Base-by-base conservation (phyloP, 2,113 vertebrate species). In the Polypterus senegalus region DNA sequence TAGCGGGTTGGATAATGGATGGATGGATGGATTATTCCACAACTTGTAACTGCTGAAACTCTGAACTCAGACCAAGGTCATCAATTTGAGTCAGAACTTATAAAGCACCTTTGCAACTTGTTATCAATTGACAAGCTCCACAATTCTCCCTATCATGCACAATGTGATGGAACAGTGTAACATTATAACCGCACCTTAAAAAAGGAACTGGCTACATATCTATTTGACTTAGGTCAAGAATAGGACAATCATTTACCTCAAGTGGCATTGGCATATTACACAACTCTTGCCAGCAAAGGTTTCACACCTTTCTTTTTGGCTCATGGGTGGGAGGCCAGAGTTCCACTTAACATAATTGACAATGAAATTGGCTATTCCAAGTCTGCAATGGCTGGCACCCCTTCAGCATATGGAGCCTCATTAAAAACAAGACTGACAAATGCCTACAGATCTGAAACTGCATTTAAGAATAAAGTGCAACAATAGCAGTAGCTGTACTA, bases 191-290 rank as follows among this genome's bases (percentile, higher is more conserved):
- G 51, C 43, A 49, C 57, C 3, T 11, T 63, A 5, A 70, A 66
- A 47, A 45, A 69, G 7, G 61, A 66, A 44, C n/a, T 61, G 3
- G 64, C 67, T 5, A 69, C 65, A 52, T 60, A 52, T 6, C 56
- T 68, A 1, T 61, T 51, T 55, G 9, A 46, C 10, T 59, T 47
- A 62, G n/a, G 63, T 48, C 52, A 43, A 43, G 62, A 61, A 57
- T 60, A 62, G 62, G 54, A 67, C 55, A 51, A 61, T 5, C 66
- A 67, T 46, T 59, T 67, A 27, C 62, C 27, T 6, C 62, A 64
- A 45, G 54, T 67, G 47, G 47, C 60, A 27, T 61, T 67, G 48
- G 48, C 62, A 8, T 64, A 67, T 45, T 64, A 67, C 46, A 67
- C 66, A 5, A 54, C 57, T 6, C 66, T 64, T 27, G 44, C 53